Conservation (phyloP, 1,140 invertebrate species). For the Choristoneura fumiferana region DNA sequence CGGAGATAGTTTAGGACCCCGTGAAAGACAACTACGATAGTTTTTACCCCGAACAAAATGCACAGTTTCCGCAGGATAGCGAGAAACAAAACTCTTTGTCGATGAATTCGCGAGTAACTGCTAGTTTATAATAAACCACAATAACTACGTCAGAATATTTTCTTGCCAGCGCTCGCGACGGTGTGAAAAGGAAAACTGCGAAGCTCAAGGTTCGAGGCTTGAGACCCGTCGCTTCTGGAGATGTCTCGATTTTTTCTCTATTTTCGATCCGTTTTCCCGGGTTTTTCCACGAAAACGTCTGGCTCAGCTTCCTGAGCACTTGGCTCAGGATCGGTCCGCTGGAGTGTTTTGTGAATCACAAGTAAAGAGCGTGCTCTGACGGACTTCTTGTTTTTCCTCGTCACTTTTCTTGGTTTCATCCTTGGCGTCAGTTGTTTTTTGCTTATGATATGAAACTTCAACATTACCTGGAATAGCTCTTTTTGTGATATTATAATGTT, state of each 20-base stretch:
- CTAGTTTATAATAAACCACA: no score
- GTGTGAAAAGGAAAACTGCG: constrained; percentile 45
- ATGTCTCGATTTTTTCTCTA: constrained; percentile 76
- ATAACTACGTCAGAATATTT: not conserved
- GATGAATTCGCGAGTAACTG: no score
- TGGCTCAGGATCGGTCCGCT: constrained; percentile 32
- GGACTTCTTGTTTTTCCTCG: not conserved
- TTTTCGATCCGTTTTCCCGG: constrained; percentile 68
- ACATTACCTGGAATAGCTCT: no score
- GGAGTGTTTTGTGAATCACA: constrained; percentile 34
- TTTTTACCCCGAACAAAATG: no score
- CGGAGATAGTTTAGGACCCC: no score
- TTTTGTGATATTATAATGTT: no score
- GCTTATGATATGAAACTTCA: no score
- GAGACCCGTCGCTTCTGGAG: constrained; percentile 64
- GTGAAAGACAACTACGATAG: no score
- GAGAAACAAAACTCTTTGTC: no score
- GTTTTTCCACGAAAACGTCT: constrained; percentile 63
- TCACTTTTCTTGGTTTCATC: not conserved
- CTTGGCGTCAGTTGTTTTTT: not conserved
- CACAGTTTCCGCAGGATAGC: no score
- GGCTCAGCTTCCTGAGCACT: constrained; percentile 52
- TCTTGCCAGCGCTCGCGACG: constrained; percentile 20
- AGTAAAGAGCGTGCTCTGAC: not conserved
- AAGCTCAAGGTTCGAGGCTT: constrained; percentile 63